Base-by-base conservation (phyloP, 2,888 invertebrate species). In the Eumerus sabulonum region DNA sequence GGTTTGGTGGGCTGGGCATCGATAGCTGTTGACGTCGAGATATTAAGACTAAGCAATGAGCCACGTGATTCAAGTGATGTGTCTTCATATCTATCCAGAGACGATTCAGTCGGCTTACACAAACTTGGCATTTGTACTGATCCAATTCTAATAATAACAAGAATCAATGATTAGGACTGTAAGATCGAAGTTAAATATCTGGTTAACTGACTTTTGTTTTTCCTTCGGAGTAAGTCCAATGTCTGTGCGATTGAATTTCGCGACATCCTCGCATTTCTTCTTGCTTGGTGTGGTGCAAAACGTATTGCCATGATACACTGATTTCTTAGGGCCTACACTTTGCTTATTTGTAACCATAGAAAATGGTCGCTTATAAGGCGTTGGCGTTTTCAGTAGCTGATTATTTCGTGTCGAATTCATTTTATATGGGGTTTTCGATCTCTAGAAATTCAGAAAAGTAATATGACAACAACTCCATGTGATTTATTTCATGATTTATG, bases 211-310 rank as follows among this genome's bases (percentile, higher is more conserved):
- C 85, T 83, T 82, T 63, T 82, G 68, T 36, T 84, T 85, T 48
- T 83, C 84, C 35, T 82, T 84, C 0, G 85, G 84, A 1, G 86
- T 84, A 3, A 84, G 53, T 0, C 83, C 84, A 56, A 86, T 82
- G 50, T 84, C 84, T 0, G 86, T 84, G 9, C 82, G 83, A 68
- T 86, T 86, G 1, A 84, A 76, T 68, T 82, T 83, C n/a, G 66
- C 56, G 17, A 45, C 50, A 14, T 82, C 82, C 0, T 82, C 45
- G 50, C 68, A 76, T 53, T 71, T 82, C 7, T 82, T 82, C 64
- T 85, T 85, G 18, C 42, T 82, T 16, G 85, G 85, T 12, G 85
- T 85, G 44, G 85, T 85, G 44, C 84, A 83, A 77, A 86, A 85
- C 5, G 86, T 85, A 48, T 84, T 84, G 13, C 83, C 84, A 19